phyloP scores from a whole-genome alignment of 1,140 invertebrate species.

The Triops longicaudatus region DNA sequence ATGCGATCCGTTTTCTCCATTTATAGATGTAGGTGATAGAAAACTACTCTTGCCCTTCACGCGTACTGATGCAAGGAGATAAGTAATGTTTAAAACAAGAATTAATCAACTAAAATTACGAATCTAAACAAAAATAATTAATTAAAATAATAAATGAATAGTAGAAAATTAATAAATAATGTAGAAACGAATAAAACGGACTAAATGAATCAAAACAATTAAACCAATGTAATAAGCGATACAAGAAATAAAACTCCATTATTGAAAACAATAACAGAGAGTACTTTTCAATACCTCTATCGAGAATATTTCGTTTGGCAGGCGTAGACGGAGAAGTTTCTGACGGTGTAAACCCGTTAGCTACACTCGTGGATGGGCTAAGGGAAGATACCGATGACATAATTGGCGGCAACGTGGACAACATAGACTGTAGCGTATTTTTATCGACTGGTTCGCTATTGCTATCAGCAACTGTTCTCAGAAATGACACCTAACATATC shows the following conservation, averaged over 20 bases:
- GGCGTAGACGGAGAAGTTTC: neutral
- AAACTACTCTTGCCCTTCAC: neutral
- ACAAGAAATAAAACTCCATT: too few species aligned
- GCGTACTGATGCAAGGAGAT: neutral
- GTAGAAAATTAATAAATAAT: too few species aligned
- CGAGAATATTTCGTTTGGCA: neutral
- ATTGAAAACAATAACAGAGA: too few species aligned
- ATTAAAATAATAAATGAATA: too few species aligned
- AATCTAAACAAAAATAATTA: too few species aligned
- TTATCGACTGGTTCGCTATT: slow-evolving; percentile 35
- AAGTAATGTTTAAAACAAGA: neutral
- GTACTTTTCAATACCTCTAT: neutral
- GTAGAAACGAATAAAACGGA: too few species aligned
- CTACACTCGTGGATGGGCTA: neutral
- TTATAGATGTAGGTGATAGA: neutral
- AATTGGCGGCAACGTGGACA: slow-evolving; percentile 34
- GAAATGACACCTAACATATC: slow-evolving; percentile 43
- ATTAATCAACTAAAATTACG: neutral
- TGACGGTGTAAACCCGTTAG: neutral
- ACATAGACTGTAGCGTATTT: slow-evolving; percentile 37
- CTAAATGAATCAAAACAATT: too few species aligned
- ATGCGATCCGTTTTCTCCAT: neutral
- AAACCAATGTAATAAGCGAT: too few species aligned
- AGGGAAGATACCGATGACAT: neutral
- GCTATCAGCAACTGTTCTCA: slow-evolving; percentile 40